Percentiles rank a stretch among this genome's conserved stretches.
Evolutionary conservation across 2,888 invertebrate species (phyloP).

Genomic region (Lapara coniferarum): DNA sequence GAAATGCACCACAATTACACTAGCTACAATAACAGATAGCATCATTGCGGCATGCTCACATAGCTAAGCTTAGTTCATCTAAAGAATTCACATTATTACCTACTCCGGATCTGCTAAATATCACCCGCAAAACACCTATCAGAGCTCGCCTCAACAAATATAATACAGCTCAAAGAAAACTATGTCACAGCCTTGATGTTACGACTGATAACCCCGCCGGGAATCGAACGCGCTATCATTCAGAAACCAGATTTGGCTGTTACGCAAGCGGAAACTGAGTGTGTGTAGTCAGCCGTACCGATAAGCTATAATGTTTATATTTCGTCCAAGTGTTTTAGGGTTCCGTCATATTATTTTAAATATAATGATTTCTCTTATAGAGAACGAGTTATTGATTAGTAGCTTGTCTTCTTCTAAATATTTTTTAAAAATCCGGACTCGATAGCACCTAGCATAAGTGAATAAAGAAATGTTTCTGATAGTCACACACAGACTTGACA

Average conservation of each 20-base stretch:
- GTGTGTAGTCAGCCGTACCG: slow-evolving; percentile 25
- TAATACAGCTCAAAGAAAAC: slow-evolving; percentile 70
- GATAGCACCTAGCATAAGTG: too few species aligned
- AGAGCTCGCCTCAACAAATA: neutral
- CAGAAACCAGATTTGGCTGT: slow-evolving; percentile 59
- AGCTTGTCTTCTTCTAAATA: too few species aligned
- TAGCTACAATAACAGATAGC: too few species aligned
- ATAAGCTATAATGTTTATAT: slow-evolving; percentile 21
- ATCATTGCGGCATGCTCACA: too few species aligned
- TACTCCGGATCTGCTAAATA: neutral
- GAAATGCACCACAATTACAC: too few species aligned
- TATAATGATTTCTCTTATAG: too few species aligned
- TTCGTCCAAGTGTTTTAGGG: neutral
- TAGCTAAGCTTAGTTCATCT: too few species aligned
- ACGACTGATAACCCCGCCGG: slow-evolving; percentile 72
- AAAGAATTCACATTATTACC: too few species aligned
- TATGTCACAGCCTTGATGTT: slow-evolving; percentile 79
- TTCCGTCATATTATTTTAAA: neutral
- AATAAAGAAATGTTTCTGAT: too few species aligned
- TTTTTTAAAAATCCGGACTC: too few species aligned
- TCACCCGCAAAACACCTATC: neutral
- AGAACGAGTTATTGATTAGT: too few species aligned
- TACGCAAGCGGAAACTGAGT: slow-evolving; percentile 67
- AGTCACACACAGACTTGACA: too few species aligned
- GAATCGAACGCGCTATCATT: slow-evolving; percentile 66